Percentiles rank a stretch among this genome's conserved stretches.
Conservation (phyloP, 2,113 vertebrate species). For the Eubucco bourcierii region DNA sequence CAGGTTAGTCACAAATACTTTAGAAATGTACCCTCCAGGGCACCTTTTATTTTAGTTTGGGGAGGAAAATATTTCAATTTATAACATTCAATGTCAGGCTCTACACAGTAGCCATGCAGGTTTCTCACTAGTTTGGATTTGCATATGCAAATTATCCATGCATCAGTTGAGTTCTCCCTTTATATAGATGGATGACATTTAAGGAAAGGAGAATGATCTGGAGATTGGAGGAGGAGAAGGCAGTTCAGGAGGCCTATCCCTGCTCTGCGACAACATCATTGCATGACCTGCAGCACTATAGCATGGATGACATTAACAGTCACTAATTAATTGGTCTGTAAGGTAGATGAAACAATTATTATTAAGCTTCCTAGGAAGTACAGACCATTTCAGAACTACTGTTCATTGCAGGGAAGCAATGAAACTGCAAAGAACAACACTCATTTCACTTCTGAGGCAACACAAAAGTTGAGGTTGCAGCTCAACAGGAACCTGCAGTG, state of each 20-base stretch:
- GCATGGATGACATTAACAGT: not conserved
- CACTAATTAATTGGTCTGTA: not conserved
- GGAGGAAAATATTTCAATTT: conserved; percentile 55
- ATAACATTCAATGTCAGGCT: not conserved
- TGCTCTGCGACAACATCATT: not conserved
- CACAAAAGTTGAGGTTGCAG: not conserved
- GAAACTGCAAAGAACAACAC: not conserved
- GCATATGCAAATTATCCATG: conserved; percentile 30
- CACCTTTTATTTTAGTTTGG: conserved; percentile 44
- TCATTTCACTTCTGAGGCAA: not conserved
- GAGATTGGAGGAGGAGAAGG: not conserved
- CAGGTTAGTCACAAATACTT: conserved; percentile 61
- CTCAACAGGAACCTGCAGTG: too few species aligned
- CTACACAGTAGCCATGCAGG: not conserved
- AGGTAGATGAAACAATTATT: not conserved
- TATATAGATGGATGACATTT: not conserved
- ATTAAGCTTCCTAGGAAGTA: not conserved
- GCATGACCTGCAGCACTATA: not conserved
- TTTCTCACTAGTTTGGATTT: conserved; percentile 37
- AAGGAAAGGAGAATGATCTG: not conserved
- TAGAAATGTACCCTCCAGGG: conserved; percentile 48
- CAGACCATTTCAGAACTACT: not conserved
- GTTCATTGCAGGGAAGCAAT: not conserved
- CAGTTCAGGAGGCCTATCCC: not conserved
- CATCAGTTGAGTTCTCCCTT: not conserved